Evolutionary conservation across 1,140 invertebrate species (phyloP), one percentile per base, ranked within the genome.

Genomic region (Sarcophaga peregrina): DNA sequence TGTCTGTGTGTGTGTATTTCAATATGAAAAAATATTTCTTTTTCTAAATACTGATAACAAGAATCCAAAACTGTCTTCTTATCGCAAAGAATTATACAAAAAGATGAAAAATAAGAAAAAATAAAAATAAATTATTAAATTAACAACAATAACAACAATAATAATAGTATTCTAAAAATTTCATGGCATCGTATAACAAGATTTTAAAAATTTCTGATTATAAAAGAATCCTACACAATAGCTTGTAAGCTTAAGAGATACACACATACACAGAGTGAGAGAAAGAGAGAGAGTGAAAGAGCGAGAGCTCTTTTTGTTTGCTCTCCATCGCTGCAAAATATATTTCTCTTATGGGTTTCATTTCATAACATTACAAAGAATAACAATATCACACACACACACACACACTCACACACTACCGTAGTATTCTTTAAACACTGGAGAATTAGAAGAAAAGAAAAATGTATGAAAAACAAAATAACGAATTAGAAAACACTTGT

Each of bases 1-100:
- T n/a, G 54, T 58, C 11, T 58, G n/a, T 58, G 15, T 58, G 15
- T 58, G 4, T 58, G 25, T 4, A 37, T 37, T 37, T 37, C 25
- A 37, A 37, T 37, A 37, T 37, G 25, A 37, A 37, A n/a, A 37
- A 37, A 37, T 37, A 5, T n/a, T 58, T 62, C 7, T 68, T 68
- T 8, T 68, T 68, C 62, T 68, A 68, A 68, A 68, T 68, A 68
- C 62, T 25, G 62, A 68, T 68, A 68, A 68, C 5, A 68, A 68
- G 6, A 13, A 25, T 20, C 9, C 17, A 68, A 68, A 68, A 17
- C 62, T 37, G 25, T 37, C 25, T 37, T 25, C 62, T 68, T 68
- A 68, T 68, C 62, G 6, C 62, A 0, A 68, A 68, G 20, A 58
- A 7, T 58, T 58, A 37, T 37, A 2, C 25, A 37, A 37, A 37